Percentiles rank a stretch among this genome's conserved stretches.
phyloP scores from a whole-genome alignment of 1,140 invertebrate species.

The Aleiodes sp. region DNA sequence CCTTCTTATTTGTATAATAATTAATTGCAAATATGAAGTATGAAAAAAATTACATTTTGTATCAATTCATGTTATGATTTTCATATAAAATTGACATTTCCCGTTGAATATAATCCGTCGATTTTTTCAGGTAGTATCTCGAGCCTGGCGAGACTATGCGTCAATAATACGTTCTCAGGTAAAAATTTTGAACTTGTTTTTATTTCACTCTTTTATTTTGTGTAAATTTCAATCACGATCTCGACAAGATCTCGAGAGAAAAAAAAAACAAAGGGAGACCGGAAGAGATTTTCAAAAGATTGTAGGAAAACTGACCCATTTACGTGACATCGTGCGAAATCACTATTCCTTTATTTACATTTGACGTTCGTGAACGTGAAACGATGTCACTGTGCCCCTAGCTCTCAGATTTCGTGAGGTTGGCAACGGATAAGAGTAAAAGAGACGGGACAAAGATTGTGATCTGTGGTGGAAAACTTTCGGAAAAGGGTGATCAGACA shows the following conservation, averaged over 20 bases:
- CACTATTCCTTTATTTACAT: slow-evolving; percentile 36
- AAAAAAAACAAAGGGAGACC: slow-evolving; percentile 5
- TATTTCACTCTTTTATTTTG: not conserved
- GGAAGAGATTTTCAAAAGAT: slow-evolving; percentile 25
- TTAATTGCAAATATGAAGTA: no score
- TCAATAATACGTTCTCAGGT: slow-evolving; percentile 46
- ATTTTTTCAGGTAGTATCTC: slow-evolving; percentile 32
- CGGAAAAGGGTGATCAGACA: slow-evolving; percentile 24
- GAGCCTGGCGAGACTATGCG: slow-evolving; percentile 35
- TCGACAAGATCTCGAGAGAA: not conserved
- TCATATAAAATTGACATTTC: no score
- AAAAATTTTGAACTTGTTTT: slow-evolving; percentile 22
- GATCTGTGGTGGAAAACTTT: slow-evolving; percentile 14
- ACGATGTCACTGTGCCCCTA: not conserved
- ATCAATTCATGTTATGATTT: not conserved
- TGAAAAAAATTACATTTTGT: slow-evolving; percentile 34
- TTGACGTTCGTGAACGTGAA: slow-evolving; percentile 35
- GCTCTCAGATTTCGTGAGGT: not conserved
- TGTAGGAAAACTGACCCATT: slow-evolving; percentile 40
- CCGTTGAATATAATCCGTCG: not conserved
- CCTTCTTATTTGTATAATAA: no score
- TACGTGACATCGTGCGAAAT: slow-evolving; percentile 46
- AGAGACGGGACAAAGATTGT: not conserved
- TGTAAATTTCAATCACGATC: not conserved
- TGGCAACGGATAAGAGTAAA: not conserved